phyloP scores from a whole-genome alignment of 2,113 vertebrate genomes.

The Nothocercus julius region DNA sequence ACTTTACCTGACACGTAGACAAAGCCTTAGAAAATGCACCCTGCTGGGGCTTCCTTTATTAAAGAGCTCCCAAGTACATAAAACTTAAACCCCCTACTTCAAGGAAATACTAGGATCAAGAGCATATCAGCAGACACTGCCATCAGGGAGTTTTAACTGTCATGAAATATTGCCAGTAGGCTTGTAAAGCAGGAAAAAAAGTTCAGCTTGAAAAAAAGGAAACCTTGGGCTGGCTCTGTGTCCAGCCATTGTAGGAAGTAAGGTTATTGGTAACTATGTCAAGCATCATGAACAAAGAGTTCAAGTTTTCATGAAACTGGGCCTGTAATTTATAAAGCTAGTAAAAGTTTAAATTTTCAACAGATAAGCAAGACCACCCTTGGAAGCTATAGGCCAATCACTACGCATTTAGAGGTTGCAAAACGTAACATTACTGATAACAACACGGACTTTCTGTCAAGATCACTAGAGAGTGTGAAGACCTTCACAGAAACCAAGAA shows the following conservation, averaged over 20 bases:
- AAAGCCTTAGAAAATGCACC: rapidly evolving
- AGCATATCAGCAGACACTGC: neutral
- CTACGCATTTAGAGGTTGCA: neutral
- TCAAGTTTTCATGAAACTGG: neutral
- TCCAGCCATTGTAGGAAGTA: neutral
- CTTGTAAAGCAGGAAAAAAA: neutral
- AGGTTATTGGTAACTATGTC: rapidly evolving
- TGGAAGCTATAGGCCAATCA: neutral
- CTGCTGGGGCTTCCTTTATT: neutral
- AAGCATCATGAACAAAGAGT: neutral
- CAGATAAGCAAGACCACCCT: neutral
- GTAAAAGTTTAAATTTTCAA: neutral
- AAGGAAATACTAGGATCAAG: neutral
- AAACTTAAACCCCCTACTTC: neutral
- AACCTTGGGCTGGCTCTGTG: neutral
- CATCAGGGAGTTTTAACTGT: neutral
- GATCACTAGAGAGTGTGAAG: neutral
- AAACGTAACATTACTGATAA: neutral
- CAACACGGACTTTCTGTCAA: neutral
- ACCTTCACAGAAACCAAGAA: neutral
- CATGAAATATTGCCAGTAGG: neutral
- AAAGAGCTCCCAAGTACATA: neutral
- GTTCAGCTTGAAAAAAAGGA: neutral
- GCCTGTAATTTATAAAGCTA: neutral
- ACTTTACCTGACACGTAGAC: neutral